Conservation (phyloP, 2,797 vertebrate genomes). For the Allobates femoralis region DNA sequence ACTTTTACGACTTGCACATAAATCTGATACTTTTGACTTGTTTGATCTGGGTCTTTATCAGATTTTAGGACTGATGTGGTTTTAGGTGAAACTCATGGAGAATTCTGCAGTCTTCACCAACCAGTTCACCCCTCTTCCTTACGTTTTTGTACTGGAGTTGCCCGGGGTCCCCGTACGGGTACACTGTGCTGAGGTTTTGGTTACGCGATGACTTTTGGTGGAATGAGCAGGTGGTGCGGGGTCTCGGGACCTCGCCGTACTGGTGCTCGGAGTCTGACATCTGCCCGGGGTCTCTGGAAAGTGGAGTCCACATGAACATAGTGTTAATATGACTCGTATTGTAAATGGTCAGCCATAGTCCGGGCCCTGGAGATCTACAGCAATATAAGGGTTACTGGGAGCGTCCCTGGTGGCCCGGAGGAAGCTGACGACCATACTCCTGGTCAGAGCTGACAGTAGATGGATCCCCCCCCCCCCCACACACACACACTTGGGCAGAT, state of each 20-base stretch:
- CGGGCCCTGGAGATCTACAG: neutral
- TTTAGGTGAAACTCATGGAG: too few species aligned
- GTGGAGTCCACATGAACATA: neutral
- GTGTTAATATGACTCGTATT: neutral
- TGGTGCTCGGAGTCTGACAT: slow-evolving; percentile 18
- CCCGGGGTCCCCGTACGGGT: slow-evolving; percentile 65
- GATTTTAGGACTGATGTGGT: too few species aligned
- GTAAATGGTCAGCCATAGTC: neutral
- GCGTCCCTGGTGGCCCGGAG: neutral
- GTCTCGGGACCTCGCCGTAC: slow-evolving; percentile 41
- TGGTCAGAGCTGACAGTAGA: too few species aligned
- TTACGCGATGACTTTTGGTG: slow-evolving; percentile 22
- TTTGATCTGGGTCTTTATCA: too few species aligned
- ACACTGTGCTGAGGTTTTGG: slow-evolving; percentile 64
- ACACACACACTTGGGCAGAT: too few species aligned
- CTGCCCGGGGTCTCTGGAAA: slow-evolving; percentile 63
- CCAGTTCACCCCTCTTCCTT: neutral
- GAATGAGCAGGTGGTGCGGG: neutral
- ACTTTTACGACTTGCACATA: too few species aligned
- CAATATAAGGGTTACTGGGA: too few species aligned
- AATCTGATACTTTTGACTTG: too few species aligned
- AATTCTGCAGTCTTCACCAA: too few species aligned
- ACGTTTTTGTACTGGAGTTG: slow-evolving; percentile 65
- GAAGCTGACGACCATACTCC: neutral
- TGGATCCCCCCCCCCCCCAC: too few species aligned